These are phyloP conservation scores for Takifugu bimaculatus DNA, from an alignment of 2,113 vertebrate genomes.

Conservation along the genomic window DNA sequence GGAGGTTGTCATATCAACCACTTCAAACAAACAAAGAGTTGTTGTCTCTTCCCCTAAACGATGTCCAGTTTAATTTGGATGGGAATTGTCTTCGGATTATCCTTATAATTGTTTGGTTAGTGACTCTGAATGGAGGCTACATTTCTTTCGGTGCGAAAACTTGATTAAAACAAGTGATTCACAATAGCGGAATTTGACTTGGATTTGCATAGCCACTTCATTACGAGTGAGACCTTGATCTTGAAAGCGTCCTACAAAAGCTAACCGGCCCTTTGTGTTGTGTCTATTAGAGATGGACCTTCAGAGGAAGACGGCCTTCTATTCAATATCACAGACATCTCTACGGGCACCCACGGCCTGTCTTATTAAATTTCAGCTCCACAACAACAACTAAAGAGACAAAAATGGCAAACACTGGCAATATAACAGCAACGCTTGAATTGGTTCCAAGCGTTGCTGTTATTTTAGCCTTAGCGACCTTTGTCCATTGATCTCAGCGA, in stretches of 20 bases:
- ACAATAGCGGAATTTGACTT: constrained; percentile 62
- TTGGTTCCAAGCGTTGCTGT: constrained; percentile 26
- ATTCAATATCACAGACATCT: constrained; percentile 50
- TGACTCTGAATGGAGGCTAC: constrained; percentile 54
- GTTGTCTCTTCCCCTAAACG: constrained; percentile 68
- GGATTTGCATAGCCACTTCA: constrained; percentile 69
- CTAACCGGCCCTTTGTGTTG: constrained; percentile 61
- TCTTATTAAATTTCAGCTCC: constrained; percentile 48
- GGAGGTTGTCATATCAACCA: constrained; percentile 74
- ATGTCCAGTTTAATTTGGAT: constrained; percentile 68
- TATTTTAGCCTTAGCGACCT: constrained; percentile 33
- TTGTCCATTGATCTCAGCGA: constrained; percentile 43
- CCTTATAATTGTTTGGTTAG: constrained; percentile 60
- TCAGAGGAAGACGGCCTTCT: constrained; percentile 38
- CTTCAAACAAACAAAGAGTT: constrained; percentile 75
- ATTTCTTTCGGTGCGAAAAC: constrained; percentile 49
- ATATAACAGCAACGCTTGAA: constrained; percentile 23
- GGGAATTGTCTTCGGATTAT: constrained; percentile 71
- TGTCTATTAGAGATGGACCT: constrained; percentile 47
- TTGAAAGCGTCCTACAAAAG: constrained; percentile 65
- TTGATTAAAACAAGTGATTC: constrained; percentile 70
- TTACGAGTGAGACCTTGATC: constrained; percentile 72
- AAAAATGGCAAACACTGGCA: constrained; percentile 31
- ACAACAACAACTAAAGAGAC: constrained; percentile 20
- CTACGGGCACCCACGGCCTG: constrained; percentile 23